phyloP scores from a whole-genome alignment of 2,113 vertebrate species.

The Microcebus jonahi region DNA sequence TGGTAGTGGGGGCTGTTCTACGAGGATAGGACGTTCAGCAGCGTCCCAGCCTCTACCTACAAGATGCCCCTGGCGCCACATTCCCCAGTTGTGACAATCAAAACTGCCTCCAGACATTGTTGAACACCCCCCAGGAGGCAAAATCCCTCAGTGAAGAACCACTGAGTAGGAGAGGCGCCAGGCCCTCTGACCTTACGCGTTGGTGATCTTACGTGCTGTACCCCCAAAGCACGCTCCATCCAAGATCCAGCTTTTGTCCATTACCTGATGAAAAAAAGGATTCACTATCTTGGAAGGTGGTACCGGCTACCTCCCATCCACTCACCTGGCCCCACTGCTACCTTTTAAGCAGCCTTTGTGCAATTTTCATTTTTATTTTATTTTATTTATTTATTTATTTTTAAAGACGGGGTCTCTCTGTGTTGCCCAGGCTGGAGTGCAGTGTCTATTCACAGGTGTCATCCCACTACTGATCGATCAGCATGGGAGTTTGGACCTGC shows the following conservation, averaged over 20 bases:
- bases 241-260: not conserved
- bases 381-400: not conserved
- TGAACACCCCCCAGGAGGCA: not conserved
- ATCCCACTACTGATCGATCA: too few relatives aligned
- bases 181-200: not conserved
- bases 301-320: not conserved
- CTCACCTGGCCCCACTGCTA: not conserved
- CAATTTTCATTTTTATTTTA: not conserved
- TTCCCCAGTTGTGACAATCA: not conserved
- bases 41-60: not conserved
- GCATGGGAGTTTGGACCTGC: too few relatives aligned
- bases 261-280: not conserved
- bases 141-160: not conserved
- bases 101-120: not conserved
- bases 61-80: not conserved
- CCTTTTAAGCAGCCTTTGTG: not conserved
- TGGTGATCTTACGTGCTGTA: accelerated
- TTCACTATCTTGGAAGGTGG: not conserved
- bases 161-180: not conserved
- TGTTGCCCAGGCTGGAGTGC: too few relatives aligned
- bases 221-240: not conserved
- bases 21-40: not conserved
- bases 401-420: too few relatives aligned
- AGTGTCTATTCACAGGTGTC: too few relatives aligned
- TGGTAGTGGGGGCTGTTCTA: not conserved